Conservation (phyloP, 2,113 vertebrate genomes). For the Thomomys bottae region DNA sequence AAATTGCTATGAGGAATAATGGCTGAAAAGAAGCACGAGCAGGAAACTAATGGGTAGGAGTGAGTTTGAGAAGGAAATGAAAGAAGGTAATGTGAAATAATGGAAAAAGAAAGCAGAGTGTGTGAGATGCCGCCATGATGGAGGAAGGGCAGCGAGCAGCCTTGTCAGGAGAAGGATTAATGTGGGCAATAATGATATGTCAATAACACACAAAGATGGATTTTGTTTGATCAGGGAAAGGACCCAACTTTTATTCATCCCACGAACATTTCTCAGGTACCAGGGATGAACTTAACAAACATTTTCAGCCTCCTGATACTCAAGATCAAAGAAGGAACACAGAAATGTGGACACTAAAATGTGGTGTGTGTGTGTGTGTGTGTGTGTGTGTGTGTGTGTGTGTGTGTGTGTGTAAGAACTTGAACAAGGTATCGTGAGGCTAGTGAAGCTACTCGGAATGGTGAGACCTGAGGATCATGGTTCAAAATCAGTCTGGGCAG, state of each 20-base stretch:
- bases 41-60: not conserved
- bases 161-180: not conserved
- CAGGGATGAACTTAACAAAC: not conserved
- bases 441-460: not conserved
- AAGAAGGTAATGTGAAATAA: not conserved
- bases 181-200: too few relatives aligned
- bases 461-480: too few relatives aligned
- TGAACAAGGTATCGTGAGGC: not conserved
- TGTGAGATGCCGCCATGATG: too few relatives aligned
- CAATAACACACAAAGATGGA: not conserved
- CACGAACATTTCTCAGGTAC: not conserved
- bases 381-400: too few relatives aligned
- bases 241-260: not conserved
- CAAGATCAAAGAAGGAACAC: not conserved
- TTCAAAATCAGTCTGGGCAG: too few relatives aligned
- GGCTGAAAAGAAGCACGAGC: not conserved
- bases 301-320: not conserved
- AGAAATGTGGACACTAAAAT: not conserved
- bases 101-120: not conserved
- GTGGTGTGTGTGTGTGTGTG: too few relatives aligned
- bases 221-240: not conserved
- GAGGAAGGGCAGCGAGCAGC: not conserved
- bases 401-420: not conserved
- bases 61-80: not conserved
- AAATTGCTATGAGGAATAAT: not conserved